Conservation (phyloP, 2,797 vertebrate genomes). For the Bradypodion ventrale region DNA sequence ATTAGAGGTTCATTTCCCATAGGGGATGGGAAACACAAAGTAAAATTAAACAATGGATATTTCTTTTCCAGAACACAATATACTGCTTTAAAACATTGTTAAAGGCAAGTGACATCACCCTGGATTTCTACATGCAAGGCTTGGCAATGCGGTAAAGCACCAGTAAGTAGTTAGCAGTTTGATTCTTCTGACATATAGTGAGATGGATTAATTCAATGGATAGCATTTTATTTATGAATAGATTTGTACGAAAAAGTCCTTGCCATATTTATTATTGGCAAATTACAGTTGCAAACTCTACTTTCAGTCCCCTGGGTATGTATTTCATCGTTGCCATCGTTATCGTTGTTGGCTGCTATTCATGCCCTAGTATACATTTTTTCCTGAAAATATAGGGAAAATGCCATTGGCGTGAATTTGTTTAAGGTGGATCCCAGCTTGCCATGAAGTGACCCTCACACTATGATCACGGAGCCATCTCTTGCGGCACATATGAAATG, state of each 20-base stretch:
- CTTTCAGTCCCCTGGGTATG: neutral
- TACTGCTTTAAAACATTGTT: slow-evolving; percentile 1
- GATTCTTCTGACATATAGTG: neutral
- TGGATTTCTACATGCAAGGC: neutral
- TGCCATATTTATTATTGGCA: neutral
- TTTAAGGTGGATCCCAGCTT: too few relatives aligned
- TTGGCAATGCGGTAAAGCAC: neutral
- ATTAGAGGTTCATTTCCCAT: slow-evolving; percentile 46
- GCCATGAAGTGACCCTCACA: too few relatives aligned
- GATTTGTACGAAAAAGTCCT: neutral
- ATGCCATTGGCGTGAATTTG: too few relatives aligned
- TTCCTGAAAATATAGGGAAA: too few relatives aligned
- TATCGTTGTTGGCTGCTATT: too few relatives aligned
- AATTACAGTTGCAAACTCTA: neutral
- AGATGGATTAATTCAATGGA: neutral
- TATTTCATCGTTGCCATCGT: too few relatives aligned
- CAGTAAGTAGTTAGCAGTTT: neutral
- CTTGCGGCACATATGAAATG: too few relatives aligned
- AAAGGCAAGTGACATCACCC: neutral
- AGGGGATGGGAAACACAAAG: slow-evolving; percentile 26
- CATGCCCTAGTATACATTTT: too few relatives aligned
- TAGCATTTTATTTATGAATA: slow-evolving; percentile 17
- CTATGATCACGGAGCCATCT: too few relatives aligned
- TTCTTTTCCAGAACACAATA: neutral
- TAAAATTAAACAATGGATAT: neutral